Evolutionary conservation across 2,888 invertebrate genomes (phyloP).

Genomic region (Neoaliturus tenellus): DNA sequence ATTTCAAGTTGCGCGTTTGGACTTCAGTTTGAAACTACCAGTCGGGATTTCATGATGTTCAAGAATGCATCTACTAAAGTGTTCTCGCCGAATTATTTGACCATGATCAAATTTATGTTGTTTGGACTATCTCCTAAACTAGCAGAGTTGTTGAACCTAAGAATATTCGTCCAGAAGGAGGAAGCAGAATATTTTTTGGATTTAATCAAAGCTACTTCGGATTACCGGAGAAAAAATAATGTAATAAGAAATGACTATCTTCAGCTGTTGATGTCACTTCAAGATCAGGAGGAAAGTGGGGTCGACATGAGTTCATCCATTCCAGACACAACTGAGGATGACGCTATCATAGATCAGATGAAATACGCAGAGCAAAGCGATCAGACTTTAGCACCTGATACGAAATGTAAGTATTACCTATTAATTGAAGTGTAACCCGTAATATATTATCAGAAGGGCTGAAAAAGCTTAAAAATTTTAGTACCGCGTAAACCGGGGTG

Average conservation of each 20-base stretch:
- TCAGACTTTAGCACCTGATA: neutral
- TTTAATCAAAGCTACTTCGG: neutral
- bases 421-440: no score
- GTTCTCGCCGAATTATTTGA: neutral
- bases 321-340: neutral
- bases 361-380: neutral
- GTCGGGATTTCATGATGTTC: neutral
- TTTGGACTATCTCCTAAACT: neutral
- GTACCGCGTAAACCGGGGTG: no score
- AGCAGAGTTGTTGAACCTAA: neutral
- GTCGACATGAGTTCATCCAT: neutral
- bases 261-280: slow-evolving; percentile 1
- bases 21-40: slow-evolving; percentile 71
- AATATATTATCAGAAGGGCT: no score
- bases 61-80: neutral
- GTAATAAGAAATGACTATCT: slow-evolving; percentile 27
- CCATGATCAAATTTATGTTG: neutral
- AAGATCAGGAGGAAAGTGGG: slow-evolving; percentile 33
- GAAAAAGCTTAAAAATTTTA: no score
- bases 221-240: slow-evolving; percentile 23
- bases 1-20: slow-evolving; percentile 72
- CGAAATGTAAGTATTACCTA: slow-evolving; percentile 5
- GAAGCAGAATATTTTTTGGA: neutral
- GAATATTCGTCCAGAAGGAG: neutral
- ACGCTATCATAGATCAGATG: slow-evolving; percentile 18